phyloP scores from a whole-genome alignment of 2,113 vertebrate species.

The Thermophis baileyi region DNA sequence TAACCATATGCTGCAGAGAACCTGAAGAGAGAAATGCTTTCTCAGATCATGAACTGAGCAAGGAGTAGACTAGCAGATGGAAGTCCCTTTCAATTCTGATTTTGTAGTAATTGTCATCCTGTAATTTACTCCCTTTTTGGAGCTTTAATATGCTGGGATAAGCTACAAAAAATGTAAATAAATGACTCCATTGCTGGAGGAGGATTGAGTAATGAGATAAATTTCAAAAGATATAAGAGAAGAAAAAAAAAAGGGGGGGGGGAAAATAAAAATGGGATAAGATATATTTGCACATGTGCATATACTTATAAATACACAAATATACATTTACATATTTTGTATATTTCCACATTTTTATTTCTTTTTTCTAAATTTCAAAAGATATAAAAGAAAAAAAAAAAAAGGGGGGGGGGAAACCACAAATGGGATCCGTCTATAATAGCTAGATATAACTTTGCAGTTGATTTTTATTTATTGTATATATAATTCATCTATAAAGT shows the following conservation, averaged over 20 bases:
- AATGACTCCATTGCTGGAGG: background rate
- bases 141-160: background rate
- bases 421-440: background rate
- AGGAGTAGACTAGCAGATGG: background rate
- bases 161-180: background rate
- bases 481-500: background rate
- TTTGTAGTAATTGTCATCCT: background rate
- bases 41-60: no score
- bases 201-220: background rate
- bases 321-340: no score
- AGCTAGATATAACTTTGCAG: background rate
- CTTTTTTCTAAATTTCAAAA: no score
- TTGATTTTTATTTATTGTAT: background rate
- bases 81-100: background rate
- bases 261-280: no score
- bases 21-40: background rate
- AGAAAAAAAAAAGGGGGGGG: no score
- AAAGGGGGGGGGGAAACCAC: rapidly evolving
- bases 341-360: no score
- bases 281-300: no score
- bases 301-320: no score
- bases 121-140: background rate
- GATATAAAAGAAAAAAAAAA: no score
- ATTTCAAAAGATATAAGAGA: no score
- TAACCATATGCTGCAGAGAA: background rate